phyloP scores from a whole-genome alignment of 2,888 invertebrate genomes.

The Perithous albicinctus region DNA sequence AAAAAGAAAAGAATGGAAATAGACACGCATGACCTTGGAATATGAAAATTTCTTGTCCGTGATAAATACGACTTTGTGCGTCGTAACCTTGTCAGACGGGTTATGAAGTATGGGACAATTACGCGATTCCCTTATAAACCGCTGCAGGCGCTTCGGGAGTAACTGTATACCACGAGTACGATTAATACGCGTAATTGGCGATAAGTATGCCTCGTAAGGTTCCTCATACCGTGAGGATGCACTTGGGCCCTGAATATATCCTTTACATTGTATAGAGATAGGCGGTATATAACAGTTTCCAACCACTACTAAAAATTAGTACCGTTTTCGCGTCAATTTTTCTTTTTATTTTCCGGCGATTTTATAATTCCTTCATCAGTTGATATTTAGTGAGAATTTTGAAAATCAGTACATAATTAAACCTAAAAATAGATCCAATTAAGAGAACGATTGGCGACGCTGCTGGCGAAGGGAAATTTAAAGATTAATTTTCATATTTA shows the following conservation, averaged over 20 bases:
- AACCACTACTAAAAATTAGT: background rate
- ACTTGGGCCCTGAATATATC: constrained; percentile 43
- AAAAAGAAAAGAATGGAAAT: background rate
- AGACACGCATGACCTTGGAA: constrained; percentile 26
- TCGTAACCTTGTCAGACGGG: constrained; percentile 46
- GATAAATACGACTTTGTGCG: constrained; percentile 53
- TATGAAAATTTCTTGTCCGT: constrained; percentile 39
- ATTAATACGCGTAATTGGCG: constrained; percentile 72
- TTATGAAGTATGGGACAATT: constrained; percentile 66
- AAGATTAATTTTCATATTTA: no score
- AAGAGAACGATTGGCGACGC: no score
- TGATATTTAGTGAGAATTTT: no score
- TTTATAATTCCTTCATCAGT: no score
- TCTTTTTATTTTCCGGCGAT: no score
- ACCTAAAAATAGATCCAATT: no score
- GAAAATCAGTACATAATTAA: no score
- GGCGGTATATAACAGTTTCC: background rate
- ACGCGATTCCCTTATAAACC: constrained; percentile 45
- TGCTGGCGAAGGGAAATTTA: no score
- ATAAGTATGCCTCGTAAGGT: constrained; percentile 67
- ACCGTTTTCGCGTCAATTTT: background rate
- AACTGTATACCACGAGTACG: constrained; percentile 72
- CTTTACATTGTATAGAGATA: constrained; percentile 16
- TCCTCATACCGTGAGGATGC: constrained; percentile 57
- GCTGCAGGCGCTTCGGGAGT: constrained; percentile 41